Conservation (phyloP, 1,140 invertebrate species). For the Drosophila kikkawai region DNA sequence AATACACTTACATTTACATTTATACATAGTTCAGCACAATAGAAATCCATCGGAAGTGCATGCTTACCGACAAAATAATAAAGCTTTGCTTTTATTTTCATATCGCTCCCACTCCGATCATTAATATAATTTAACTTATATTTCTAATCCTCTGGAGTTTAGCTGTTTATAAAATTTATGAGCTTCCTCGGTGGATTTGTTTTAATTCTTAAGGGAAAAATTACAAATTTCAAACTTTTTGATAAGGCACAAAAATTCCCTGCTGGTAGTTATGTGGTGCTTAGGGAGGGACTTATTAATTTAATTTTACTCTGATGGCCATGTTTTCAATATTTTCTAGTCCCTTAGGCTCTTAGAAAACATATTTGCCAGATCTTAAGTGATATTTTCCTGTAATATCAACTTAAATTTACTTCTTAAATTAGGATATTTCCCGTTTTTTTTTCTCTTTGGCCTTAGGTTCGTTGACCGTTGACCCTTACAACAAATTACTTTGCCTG, state of each 20-base stretch:
- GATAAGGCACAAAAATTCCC: background rate
- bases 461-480: conserved; percentile 79
- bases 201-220: background rate
- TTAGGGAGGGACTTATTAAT: background rate
- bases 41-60: conserved; percentile 4
- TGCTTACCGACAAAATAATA: background rate
- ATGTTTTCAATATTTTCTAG: background rate
- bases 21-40: background rate
- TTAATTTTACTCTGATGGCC: background rate
- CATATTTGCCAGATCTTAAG: background rate
- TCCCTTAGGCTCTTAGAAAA: background rate
- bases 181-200: background rate
- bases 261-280: no score
- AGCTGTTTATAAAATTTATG: background rate
- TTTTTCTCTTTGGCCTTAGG: background rate
- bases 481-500: conserved; percentile 39
- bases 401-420: no score
- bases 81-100: background rate
- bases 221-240: background rate
- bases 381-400: background rate
- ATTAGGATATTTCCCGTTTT: no score
- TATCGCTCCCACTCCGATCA: background rate
- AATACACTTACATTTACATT: conserved; percentile 23
- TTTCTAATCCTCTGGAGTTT: background rate
- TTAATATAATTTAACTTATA: background rate